Base-by-base conservation (phyloP, 2,888 invertebrate genomes). In the Ectemnius cavifrons region DNA sequence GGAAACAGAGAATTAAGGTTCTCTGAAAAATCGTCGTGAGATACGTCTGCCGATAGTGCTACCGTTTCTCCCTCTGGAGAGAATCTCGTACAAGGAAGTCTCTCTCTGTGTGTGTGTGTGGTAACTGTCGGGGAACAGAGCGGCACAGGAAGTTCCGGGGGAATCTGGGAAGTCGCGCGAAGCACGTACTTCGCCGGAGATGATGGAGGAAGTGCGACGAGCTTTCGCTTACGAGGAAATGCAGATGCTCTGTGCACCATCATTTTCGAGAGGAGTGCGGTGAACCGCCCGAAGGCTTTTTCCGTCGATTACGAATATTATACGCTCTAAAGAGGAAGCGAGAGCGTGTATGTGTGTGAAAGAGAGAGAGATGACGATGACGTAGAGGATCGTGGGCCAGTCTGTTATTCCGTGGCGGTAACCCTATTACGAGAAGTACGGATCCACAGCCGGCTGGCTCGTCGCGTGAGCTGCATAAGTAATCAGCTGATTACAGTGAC, bases 171-270 rank as follows among this genome's bases (percentile, higher is more conserved):
- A 70, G 56, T 52, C 23, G 20, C 45, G 16, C 8, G 37, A 58
- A 49, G 11, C 18, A n/a, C n/a, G 65, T 27, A 61, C 16, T 62
- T 63, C 37, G 6, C 14, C 4, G 11, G 59, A 62, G 66, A 46
- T 23, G 23, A 23, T 23, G 23, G 71, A 70, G 56, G 70, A 70
- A 71, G 69, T 57, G 57, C 61, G 56, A 70, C 28, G 56, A 65
- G 4, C 5, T 56, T 63, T 67, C 63, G 65, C 73, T 73, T 70
- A 72, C 72, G 67, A 59, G 63, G 67, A 67, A 72, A 61, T 63
- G 60, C 23, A 59, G 66, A 45, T 52, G 58, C 46, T 11, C 18
- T 8, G 49, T 47, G 23, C 23, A 23, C 16, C 27, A 71, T 4
- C 45, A 61, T 66, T 71, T 66, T 27, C 47, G 0, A 37, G 14